Evolutionary conservation across 2,888 invertebrate genomes (phyloP).

Genomic region (Torymus texanus): DNA sequence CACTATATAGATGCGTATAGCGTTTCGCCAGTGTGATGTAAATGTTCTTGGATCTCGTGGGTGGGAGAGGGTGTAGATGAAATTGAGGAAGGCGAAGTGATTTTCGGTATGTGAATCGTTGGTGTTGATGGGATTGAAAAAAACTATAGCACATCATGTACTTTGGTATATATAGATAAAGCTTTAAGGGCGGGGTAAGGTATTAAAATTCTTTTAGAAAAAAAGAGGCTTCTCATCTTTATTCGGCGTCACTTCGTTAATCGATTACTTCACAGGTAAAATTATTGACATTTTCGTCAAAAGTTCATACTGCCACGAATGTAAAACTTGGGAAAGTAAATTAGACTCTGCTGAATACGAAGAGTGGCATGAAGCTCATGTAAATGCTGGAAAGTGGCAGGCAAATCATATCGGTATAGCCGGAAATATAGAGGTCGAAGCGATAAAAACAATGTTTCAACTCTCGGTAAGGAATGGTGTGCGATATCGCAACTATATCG

Average conservation of each 20-base stretch:
- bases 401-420: conserved; percentile 55
- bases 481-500: conserved; percentile 53
- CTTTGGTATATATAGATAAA: too few species aligned
- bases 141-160: too few species aligned
- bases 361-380: conserved; percentile 58
- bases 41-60: too few species aligned
- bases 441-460: not conserved
- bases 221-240: too few species aligned
- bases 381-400: conserved; percentile 49
- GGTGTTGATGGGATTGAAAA: too few species aligned
- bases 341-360: conserved; percentile 56
- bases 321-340: conserved; percentile 52
- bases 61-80: too few species aligned
- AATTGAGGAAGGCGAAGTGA: too few species aligned
- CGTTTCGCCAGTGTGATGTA: too few species aligned
- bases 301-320: conserved; percentile 54
- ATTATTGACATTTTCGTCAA: conserved; percentile 47
- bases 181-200: too few species aligned
- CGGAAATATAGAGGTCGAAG: conserved; percentile 56
- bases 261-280: conserved; percentile 53
- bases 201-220: too few species aligned
- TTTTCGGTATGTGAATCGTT: too few species aligned
- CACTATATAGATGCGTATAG: too few species aligned
- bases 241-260: conserved; percentile 50
- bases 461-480: conserved; percentile 7